phyloP scores from a whole-genome alignment of 2,888 invertebrate species.

The Xanthorhoe designata region DNA sequence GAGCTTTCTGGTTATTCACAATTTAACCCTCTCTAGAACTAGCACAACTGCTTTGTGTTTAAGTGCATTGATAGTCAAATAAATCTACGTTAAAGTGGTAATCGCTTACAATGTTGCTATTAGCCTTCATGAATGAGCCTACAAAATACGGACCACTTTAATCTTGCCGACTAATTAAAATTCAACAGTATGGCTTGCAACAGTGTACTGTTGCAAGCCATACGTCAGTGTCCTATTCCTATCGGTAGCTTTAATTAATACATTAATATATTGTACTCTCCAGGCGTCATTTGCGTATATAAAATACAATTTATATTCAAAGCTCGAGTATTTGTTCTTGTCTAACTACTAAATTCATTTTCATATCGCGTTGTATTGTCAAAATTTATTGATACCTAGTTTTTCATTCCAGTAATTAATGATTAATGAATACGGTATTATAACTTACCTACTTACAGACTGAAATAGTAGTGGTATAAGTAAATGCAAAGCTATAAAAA shows the following conservation, averaged over 20 bases:
- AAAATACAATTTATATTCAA: background rate
- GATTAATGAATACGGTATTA: no score
- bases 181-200: no score
- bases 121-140: conserved; percentile 42
- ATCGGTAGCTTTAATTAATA: conserved; percentile 25
- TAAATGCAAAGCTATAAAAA: conserved; percentile 3
- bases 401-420: no score
- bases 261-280: background rate
- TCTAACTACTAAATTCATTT: background rate
- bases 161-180: conserved; percentile 68
- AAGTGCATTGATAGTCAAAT: conserved; percentile 6
- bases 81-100: conserved; percentile 16
- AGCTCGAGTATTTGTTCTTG: background rate
- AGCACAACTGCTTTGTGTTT: no score
- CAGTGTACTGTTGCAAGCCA: conserved; percentile 62
- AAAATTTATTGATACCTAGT: no score
- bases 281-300: background rate
- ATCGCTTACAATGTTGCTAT: conserved; percentile 35
- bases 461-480: conserved; percentile 1
- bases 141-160: conserved; percentile 56
- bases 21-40: no score
- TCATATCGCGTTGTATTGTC: background rate
- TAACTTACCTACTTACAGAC: conserved; percentile 2
- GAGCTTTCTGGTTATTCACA: no score
- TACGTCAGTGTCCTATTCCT: conserved; percentile 56